Base-by-base conservation (phyloP, 1,140 invertebrate species). In the Bombus impatiens region DNA sequence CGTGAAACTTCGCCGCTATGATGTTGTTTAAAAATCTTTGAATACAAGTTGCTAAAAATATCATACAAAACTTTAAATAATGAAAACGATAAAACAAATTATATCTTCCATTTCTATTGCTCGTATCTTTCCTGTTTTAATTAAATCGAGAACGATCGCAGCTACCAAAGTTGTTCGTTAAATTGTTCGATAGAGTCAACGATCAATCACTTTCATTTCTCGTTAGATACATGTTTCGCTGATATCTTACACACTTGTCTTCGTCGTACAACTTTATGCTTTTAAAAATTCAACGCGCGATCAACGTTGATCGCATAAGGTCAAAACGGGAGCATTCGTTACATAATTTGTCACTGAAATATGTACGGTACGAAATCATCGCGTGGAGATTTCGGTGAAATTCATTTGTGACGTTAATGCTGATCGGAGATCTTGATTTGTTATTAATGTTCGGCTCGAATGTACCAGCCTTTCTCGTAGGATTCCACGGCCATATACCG, bases 401-500 rank as follows among this genome's bases (percentile, higher is more conserved):
- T 44, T 59, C 53, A 65, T 71, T 13, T 44, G 44, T 81, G 77
- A 37, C 40, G 70, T 86, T 86, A 83, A 71, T 77, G 67, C 72
- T 22, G 67, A 44, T 15, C 37, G 4, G 25, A 59, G 62, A n/a
- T 75, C 75, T 72, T n/a, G 42, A 62, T 84, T 47, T 67, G 72
- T 83, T 90, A 90, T 90, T 90, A 90, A 90, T 90, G 80, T 80
- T 75, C 62, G 62, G 44, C 44, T 82, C 77, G 76, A 86, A 75
- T 57, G 81, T 76, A 72, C 15, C 88, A 90, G 83, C 89, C 89
- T 91, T 91, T 91, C 89, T 87, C 87, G 71, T 57, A 18, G 83
- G 35, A 68, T 71, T 85, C 89, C 89, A 91, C 89, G 86, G 81
- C 53, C 86, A 86, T 79, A 78, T 74, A 88, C 8, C 89, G 89